Evolutionary conservation across 2,888 invertebrate species (phyloP).

Genomic region (Vandiemenella viatica): DNA sequence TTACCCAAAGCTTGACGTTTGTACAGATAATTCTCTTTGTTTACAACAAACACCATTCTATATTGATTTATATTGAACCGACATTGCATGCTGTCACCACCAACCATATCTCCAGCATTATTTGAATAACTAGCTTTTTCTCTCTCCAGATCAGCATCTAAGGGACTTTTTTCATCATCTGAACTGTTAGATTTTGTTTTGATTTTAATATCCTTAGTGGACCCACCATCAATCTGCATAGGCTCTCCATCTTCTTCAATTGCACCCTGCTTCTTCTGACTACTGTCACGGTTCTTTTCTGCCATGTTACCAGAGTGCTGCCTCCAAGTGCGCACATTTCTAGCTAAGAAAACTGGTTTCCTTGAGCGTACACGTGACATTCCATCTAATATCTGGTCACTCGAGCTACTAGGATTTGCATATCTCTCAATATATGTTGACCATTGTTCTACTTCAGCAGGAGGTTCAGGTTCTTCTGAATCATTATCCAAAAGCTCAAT

Average conservation of each 20-base stretch:
- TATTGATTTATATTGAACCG: slow-evolving; percentile 58
- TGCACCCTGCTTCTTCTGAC: not conserved
- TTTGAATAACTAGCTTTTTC: slow-evolving; percentile 33
- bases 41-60: slow-evolving; percentile 59
- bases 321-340: slow-evolving; percentile 39
- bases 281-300: slow-evolving; percentile 6
- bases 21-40: slow-evolving; percentile 63
- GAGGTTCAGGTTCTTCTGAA: slow-evolving; percentile 31
- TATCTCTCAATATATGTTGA: slow-evolving; percentile 55
- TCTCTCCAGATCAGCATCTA: not conserved
- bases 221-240: not conserved
- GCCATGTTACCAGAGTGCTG: slow-evolving; percentile 21
- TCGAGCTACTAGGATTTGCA: slow-evolving; percentile 22
- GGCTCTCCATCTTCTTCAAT: not conserved
- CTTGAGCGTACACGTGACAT: slow-evolving; percentile 20
- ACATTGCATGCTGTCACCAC: slow-evolving; percentile 56
- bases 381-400: slow-evolving; percentile 11
- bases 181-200: slow-evolving; percentile 8
- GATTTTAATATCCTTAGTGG: not conserved
- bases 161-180: slow-evolving; percentile 21
- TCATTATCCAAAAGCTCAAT: slow-evolving; percentile 73
- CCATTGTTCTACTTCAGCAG: slow-evolving; percentile 47
- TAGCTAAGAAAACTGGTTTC: slow-evolving; percentile 47
- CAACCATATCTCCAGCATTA: slow-evolving; percentile 29
- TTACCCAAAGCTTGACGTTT: slow-evolving; percentile 54